Base-by-base conservation (phyloP, 2,888 invertebrate species). In the Scrobipalpa atriplicella region DNA sequence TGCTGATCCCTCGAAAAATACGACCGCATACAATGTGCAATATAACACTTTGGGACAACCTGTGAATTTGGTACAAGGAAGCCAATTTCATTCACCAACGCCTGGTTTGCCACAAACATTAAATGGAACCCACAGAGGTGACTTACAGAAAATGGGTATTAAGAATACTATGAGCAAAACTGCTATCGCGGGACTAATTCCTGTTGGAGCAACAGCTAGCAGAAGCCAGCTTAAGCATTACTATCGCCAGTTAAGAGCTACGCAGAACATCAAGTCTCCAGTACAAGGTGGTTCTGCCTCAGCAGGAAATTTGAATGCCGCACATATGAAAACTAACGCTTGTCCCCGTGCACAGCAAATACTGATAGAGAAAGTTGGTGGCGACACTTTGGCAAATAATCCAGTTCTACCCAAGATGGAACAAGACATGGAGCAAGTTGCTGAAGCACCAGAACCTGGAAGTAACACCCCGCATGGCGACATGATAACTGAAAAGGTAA, bases 1-100 rank as follows among this genome's bases (percentile, higher is more conserved):
- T 8, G 82, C 90, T 75, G 80, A 82, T 21, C 90, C 91, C 8
- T 86, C 75, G 0, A 84, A 88, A 67, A 83, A 78, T 69, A 56
- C 71, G 16, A 64, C 71, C 39, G 67, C 69, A 18, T 65, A 71
- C 39, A 66, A 21, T 56, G 29, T 56, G 3, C 73, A 82, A 8
- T 90, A 83, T 68, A 91, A 92, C 66, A 89, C 90, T n/a, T 77
- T 92, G 43, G 92, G 91, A 2, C 91, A 91, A 69, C 89, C 89
- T 29, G 75, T 91, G 36, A 79, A 90, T 71, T 75, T 84, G 73
- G n/a, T 85, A n/a, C 82, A 87, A 18, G 81, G 82, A 0, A 75
- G 75, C 51, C 65, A 77, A 52, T 90, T 80, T 67, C 81, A 78
- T 29, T 69, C 69, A 19, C 70, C 73, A 13, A 78, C 78, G 65